Percentiles rank a stretch among this genome's conserved stretches.
Conservation (phyloP, 2,797 vertebrate species). For the Oryzias sinensis region DNA sequence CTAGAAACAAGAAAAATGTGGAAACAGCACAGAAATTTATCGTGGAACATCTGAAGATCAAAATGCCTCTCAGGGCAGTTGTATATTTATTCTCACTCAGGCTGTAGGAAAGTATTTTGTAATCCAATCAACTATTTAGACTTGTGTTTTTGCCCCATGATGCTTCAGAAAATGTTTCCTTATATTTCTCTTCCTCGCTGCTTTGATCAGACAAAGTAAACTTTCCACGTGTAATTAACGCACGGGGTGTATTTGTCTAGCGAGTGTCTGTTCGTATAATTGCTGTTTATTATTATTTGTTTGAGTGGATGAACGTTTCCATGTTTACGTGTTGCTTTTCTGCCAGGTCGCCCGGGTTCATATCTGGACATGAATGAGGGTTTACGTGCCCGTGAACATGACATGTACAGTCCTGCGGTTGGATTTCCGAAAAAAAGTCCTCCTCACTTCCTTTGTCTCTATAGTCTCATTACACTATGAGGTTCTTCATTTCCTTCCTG, state of each 20-base stretch:
- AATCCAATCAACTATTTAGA: conserved; percentile 1
- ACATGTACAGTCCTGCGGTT: conserved; percentile 12
- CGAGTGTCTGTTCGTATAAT: conserved; percentile 35
- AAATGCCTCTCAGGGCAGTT: conserved; percentile 8
- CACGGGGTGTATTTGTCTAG: conserved; percentile 20
- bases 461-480: conserved; percentile 47
- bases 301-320: conserved; percentile 17
- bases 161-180: conserved; percentile 16
- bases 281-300: conserved; percentile 45
- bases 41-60: conserved; percentile 16
- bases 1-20: conserved; percentile 13
- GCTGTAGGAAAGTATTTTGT: conserved; percentile 11
- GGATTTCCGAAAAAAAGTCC: conserved; percentile 36
- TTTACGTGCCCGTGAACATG: conserved; percentile 5
- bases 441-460: conserved; percentile 30
- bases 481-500: conserved; percentile 64
- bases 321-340: conserved; percentile 13
- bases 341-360: conserved; percentile 16
- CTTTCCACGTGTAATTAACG: conserved; percentile 32
- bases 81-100: conserved; percentile 2
- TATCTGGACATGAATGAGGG: conserved; percentile 10
- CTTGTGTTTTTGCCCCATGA: conserved; percentile 11
- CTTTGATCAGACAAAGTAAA: conserved; percentile 39
- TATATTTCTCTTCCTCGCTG: conserved; percentile 6
- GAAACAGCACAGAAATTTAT: conserved; percentile 20